Evolutionary conservation across 2,113 vertebrate genomes (phyloP).

Genomic region (Pseudopodoces humilis): DNA sequence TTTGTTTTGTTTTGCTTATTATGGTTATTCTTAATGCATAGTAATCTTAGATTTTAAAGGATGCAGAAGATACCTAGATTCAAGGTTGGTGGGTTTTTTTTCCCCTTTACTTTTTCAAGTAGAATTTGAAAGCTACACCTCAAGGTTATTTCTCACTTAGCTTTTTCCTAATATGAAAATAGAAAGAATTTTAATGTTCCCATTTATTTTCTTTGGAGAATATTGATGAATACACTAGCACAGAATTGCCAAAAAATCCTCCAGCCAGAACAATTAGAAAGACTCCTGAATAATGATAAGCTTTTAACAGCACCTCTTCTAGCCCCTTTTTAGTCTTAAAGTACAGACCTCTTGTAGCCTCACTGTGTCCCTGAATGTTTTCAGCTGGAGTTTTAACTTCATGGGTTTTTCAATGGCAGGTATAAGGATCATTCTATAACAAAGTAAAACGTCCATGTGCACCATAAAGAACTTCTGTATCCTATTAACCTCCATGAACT

Average conservation of each 20-base stretch:
- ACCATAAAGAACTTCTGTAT: not conserved
- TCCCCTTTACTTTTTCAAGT: not conserved
- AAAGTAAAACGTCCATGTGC: not conserved
- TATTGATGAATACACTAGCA: not conserved
- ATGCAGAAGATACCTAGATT: not conserved
- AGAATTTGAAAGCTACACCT: not conserved
- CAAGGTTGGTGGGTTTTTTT: not conserved
- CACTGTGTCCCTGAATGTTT: not conserved
- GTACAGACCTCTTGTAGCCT: not conserved
- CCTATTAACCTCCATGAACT: not conserved
- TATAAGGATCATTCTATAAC: not conserved
- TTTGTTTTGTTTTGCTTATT: not conserved
- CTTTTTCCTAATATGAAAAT: not conserved
- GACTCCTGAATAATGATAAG: not conserved
- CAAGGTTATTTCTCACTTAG: not conserved
- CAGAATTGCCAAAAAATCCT: not conserved
- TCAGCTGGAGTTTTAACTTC: not conserved
- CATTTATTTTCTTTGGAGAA: not conserved
- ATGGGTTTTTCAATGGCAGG: not conserved
- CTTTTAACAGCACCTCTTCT: not conserved
- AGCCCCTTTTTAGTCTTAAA: not conserved
- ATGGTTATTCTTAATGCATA: not conserved
- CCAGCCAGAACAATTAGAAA: not conserved
- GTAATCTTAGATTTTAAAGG: not conserved
- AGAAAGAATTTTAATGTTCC: not conserved